These are phyloP conservation scores for Panonychus citri DNA, from an alignment of 1,140 invertebrate species.

Conservation along the genomic window DNA sequence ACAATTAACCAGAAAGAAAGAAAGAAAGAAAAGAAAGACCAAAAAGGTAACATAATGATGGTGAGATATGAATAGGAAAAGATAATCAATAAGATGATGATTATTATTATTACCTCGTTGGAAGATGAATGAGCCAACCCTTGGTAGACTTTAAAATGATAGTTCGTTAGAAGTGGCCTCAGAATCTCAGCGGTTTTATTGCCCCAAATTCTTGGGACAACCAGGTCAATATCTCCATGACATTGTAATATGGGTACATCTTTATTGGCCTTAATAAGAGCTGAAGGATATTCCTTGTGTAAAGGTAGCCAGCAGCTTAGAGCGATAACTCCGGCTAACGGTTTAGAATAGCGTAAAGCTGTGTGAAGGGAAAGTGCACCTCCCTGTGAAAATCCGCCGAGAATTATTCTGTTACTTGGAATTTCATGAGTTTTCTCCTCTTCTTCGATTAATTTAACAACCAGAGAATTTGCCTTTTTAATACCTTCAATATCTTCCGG, in stretches of 20 bases:
- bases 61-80: background rate
- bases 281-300: slow-evolving; percentile 54
- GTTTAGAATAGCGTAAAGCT: slow-evolving; percentile 53
- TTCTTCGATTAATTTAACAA: slow-evolving; percentile 57
- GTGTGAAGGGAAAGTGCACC: slow-evolving; percentile 38
- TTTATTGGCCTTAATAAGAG: slow-evolving; percentile 23
- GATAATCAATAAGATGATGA: too few species aligned
- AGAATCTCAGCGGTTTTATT: slow-evolving; percentile 64
- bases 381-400: slow-evolving; percentile 35
- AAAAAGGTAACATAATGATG: too few species aligned
- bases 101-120: slow-evolving; percentile 36
- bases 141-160: slow-evolving; percentile 65
- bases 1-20: background rate
- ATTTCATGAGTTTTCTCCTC: slow-evolving; percentile 51
- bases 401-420: slow-evolving; percentile 31
- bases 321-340: slow-evolving; percentile 64
- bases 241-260: slow-evolving; percentile 60
- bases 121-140: slow-evolving; percentile 67
- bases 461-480: slow-evolving; percentile 41
- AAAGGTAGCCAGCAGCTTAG: slow-evolving; percentile 79
- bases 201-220: slow-evolving; percentile 79
- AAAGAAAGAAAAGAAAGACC: too few species aligned
- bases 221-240: slow-evolving; percentile 73
- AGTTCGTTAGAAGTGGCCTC: slow-evolving; percentile 49
- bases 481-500: slow-evolving; percentile 75